Base-by-base conservation (phyloP, 2,797 vertebrate genomes). In the Sebastes matsubarae region DNA sequence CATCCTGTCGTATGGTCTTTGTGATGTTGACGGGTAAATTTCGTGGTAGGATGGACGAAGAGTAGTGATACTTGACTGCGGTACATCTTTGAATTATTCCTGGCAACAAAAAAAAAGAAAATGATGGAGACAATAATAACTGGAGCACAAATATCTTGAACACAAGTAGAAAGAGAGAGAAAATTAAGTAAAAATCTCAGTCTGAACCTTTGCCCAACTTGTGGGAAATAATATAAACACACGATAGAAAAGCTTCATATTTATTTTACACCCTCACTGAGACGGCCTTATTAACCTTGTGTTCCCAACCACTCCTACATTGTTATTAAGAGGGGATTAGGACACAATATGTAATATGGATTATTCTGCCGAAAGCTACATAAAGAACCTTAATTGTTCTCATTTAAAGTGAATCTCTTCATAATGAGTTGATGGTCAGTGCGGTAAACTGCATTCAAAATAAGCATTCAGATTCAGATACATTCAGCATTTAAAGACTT, bases 1-100 rank as follows among this genome's bases (percentile, higher is more conserved):
- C 97, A 16, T 98, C 97, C 93, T 98, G 97, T 8, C 97, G 96
- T 89, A 98, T 98, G 81, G 97, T 98, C 94, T 98, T 98, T 61
- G 97, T 98, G 91, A 98, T 96, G 93, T 98, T 98, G 90, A 96
- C 68, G 14, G 97, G 96, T 69, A 98, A 87, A 90, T 98, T 97
- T 83, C 96, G 93, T 46, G 97, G 97, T 77, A 98, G 96, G 70
- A 97, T 95, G 82, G 97, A 97, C n/a, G 97, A 98, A 70, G 97
- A 97, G 95, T 98, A 98, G 94, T 98, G 97, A 88, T 98, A 98
- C 89, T 97, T 98, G 83, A 98, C 96, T 67, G 97, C 94, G 52
- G 93, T 97, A 85, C 97, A 98, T 89, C 97, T 97, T 82, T 97
- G 95, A 89, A 98, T 96, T 73, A 98, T 87, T 73, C 97, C 97